A percentile compares a stretch with the other conserved stretches of the same genome.
phyloP scores from a whole-genome alignment of 1,140 invertebrate species.

The Dryas iulia region DNA sequence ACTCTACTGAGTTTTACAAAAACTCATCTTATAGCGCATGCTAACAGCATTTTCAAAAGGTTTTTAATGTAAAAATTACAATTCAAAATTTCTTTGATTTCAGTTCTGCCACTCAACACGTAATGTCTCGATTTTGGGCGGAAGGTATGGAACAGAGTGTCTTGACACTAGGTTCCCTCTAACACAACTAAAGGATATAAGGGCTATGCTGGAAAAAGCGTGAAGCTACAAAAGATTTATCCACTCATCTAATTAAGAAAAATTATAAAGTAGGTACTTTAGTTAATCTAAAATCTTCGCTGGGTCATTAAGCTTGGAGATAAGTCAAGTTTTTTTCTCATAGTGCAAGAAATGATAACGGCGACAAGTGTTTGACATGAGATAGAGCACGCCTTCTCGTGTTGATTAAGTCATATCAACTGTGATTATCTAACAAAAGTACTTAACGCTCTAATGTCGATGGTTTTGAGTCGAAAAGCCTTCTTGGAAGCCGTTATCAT shows the following conservation, averaged over 20 bases:
- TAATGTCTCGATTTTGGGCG: too few relatives aligned
- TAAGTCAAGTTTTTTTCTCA: background rate
- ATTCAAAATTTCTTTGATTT: too few relatives aligned
- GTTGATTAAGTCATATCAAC: constrained; percentile 20
- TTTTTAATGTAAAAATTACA: too few relatives aligned
- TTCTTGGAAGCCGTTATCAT: background rate
- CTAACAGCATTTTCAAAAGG: too few relatives aligned
- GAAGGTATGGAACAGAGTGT: too few relatives aligned
- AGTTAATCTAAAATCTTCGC: background rate
- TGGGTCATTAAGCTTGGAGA: background rate
- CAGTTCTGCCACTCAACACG: too few relatives aligned
- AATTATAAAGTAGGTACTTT: background rate
- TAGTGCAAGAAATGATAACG: background rate
- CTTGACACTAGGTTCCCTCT: too few relatives aligned
- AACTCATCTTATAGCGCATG: too few relatives aligned
- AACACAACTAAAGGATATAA: too few relatives aligned
- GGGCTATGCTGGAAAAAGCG: too few relatives aligned
- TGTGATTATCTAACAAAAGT: constrained; percentile 30
- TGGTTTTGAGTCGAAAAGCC: background rate
- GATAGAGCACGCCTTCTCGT: constrained; percentile 38
- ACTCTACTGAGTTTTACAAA: too few relatives aligned
- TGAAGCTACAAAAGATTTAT: background rate
- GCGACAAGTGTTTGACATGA: constrained; percentile 10
- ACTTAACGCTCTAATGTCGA: background rate
- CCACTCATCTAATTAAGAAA: background rate